Evolutionary conservation across 2,888 invertebrate species (phyloP), one percentile per base, ranked within the genome.

Genomic region (Eucriotettix oculatus): DNA sequence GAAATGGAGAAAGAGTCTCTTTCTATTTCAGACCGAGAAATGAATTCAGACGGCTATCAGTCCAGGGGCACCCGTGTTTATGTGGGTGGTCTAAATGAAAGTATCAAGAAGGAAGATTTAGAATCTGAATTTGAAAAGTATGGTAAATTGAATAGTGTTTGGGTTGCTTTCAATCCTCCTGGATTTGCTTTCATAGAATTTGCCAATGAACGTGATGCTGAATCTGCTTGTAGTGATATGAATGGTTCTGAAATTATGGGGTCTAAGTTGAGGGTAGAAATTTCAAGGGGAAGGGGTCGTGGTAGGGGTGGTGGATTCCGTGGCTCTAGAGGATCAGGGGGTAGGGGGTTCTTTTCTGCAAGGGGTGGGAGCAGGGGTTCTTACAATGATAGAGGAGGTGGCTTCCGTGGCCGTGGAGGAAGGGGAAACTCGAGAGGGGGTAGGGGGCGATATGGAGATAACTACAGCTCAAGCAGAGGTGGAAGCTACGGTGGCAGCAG

Each of bases 171-270:
- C 74, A 92, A 93, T 76, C 93, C 93, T 67, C 92, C 92, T 67
- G 92, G 93, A 70, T 94, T 93, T 76, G 93, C 92, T 65, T 93
- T 93, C 78, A 89, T 93, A 73, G 92, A 93, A 77, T 94, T 91
- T 76, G 85, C 87, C 73, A 89, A 87, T 75, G 82, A 85, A 73
- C 85, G 86, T 71, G 92, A 93, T 76, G 93, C 93, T 52, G 90
- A 91, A 73, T 85, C 87, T 70, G 93, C 93, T 64, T 90, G 91
- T 76, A 87, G 85, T 74, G 86, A 85, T 70, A 81, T 93, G 77
- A 92, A 93, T 70, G 92, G 92, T 65, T 84, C 87, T 66, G 90
- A 90, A 74, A 82, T 92, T 71, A 78, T 90, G 77, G 92, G 92
- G 68, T 86, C 88, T 68, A 90, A 90, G 70, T 77, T 93, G 66